Evolutionary conservation across 2,797 vertebrate species (phyloP).

Genomic region (Thaleichthys pacificus): DNA sequence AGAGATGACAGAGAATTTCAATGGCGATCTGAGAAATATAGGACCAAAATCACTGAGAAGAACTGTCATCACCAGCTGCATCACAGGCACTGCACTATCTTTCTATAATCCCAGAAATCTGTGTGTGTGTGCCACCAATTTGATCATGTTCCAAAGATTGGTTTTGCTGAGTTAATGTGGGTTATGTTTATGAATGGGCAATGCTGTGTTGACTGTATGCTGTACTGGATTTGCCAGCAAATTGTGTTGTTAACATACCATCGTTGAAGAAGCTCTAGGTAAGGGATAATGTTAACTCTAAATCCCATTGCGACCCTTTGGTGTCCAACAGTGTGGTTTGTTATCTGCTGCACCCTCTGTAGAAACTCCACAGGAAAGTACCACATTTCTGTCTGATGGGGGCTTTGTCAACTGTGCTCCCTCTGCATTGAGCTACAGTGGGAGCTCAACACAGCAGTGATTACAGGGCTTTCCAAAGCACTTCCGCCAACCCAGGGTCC

Average conservation of each 20-base stretch:
- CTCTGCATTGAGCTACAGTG: conserved; percentile 54
- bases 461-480: conserved; percentile 58
- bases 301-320: background rate
- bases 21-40: no score
- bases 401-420: conserved; percentile 61
- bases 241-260: background rate
- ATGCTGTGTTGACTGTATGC: background rate
- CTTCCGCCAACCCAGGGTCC: conserved; percentile 39
- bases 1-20: no score
- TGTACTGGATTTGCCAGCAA: background rate
- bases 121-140: no score
- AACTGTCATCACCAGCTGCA: no score
- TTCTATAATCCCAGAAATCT: no score
- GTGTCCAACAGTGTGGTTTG: conserved; percentile 58
- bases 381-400: conserved; percentile 58
- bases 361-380: background rate
- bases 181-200: background rate
- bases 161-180: background rate
- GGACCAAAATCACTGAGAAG: no score
- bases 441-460: conserved; percentile 55
- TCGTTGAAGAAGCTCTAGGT: background rate
- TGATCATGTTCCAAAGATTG: background rate
- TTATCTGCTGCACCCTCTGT: conserved; percentile 46
- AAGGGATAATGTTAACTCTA: background rate
- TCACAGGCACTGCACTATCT: no score